A percentile compares a stretch with the other conserved stretches of the same genome.
These are phyloP conservation scores for Grantiella picta DNA, from an alignment of 2,113 vertebrate species.

Conservation along the genomic window DNA sequence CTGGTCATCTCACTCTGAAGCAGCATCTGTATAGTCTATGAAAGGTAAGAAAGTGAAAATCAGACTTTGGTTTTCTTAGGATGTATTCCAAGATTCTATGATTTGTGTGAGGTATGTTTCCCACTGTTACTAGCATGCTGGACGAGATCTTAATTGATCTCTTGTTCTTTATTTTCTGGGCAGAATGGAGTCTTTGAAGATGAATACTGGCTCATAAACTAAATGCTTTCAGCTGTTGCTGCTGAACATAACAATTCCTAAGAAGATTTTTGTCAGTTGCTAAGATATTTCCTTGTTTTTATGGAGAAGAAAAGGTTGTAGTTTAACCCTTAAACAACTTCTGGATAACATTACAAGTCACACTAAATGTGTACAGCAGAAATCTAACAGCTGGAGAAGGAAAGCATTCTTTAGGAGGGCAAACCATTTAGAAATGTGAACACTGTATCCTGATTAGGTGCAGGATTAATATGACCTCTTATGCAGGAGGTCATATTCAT, in stretches of 20 bases:
- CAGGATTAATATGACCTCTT: not conserved
- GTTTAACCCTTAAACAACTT: constrained; percentile 44
- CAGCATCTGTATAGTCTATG: not conserved
- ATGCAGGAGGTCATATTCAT: not conserved
- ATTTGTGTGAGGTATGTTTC: constrained; percentile 52
- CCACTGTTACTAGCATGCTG: constrained; percentile 18
- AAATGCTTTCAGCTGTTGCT: constrained; percentile 64
- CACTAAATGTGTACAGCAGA: not conserved
- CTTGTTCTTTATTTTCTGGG: constrained; percentile 61
- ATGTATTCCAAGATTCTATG: constrained; percentile 30
- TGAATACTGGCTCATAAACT: constrained; percentile 59
- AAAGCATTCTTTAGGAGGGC: not conserved
- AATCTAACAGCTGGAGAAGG: not conserved
- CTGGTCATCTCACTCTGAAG: not conserved
- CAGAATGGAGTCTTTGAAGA: constrained; percentile 58
- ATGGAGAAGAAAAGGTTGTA: not conserved
- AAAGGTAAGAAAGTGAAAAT: constrained; percentile 58
- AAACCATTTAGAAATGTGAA: not conserved
- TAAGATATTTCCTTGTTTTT: constrained; percentile 45
- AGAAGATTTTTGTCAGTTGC: constrained; percentile 49
- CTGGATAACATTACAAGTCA: not conserved
- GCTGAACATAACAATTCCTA: constrained; percentile 47
- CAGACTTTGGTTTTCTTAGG: constrained; percentile 26
- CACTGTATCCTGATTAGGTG: not conserved
- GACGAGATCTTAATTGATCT: constrained; percentile 62